A percentile compares a stretch with the other conserved stretches of the same genome.
These are phyloP conservation scores for Brachionus calyciflorus DNA, from an alignment of 1,140 invertebrate species.

Conservation along the genomic window DNA sequence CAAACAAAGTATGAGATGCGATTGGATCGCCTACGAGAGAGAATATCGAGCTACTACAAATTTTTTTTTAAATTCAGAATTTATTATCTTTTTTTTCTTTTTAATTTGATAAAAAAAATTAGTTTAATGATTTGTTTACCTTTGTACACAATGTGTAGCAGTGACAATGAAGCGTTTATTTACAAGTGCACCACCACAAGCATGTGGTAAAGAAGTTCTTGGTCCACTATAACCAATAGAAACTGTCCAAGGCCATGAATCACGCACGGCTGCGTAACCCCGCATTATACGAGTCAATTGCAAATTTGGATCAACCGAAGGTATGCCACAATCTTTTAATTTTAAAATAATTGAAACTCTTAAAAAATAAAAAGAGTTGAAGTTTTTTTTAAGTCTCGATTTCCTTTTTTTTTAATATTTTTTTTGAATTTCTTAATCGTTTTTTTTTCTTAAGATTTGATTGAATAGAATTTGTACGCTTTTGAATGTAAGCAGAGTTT, in stretches of 20 bases:
- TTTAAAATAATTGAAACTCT: background rate
- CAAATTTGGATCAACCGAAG: background rate
- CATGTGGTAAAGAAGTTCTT: conserved; percentile 30
- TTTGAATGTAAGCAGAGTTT: no score
- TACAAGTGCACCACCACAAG: conserved; percentile 31
- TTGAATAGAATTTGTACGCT: no score
- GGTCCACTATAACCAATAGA: conserved; percentile 42
- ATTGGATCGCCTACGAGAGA: conserved; percentile 19
- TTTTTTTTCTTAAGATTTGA: no score
- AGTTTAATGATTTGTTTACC: conserved; percentile 10
- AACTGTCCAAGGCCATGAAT: conserved; percentile 44
- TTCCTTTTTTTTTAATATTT: no score
- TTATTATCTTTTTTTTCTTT: no score
- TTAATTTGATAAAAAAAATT: no score
- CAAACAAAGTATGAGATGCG: background rate
- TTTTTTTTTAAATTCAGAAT: background rate
- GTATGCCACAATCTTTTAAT: conserved; percentile 9
- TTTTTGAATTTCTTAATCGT: no score
- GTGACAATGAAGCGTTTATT: conserved; percentile 39
- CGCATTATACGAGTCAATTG: conserved; percentile 10
- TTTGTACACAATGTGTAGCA: conserved; percentile 41
- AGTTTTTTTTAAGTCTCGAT: no score
- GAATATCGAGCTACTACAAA: conserved; percentile 19
- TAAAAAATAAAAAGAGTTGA: background rate
- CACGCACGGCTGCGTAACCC: background rate